These are phyloP conservation scores for Takifugu ocellatus DNA, from an alignment of 2,797 vertebrate species.

Conservation along the genomic window DNA sequence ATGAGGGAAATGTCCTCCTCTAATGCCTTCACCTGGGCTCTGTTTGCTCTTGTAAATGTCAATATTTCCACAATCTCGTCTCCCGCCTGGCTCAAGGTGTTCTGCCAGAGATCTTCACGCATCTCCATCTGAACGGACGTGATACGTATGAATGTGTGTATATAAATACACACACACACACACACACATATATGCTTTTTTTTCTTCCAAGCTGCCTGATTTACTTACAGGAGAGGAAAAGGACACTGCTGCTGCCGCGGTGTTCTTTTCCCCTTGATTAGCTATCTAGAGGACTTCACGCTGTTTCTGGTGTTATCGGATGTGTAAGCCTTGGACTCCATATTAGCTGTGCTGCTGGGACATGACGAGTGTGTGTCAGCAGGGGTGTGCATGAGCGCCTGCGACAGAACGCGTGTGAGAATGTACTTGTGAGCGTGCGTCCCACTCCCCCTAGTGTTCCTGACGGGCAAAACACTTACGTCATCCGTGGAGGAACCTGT, in stretches of 20 bases:
- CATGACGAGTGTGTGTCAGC: constrained; percentile 17
- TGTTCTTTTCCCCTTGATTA: constrained; percentile 43
- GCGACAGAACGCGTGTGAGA: constrained; percentile 35
- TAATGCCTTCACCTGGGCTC: constrained; percentile 62
- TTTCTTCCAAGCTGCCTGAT: constrained; percentile 15
- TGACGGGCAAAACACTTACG: constrained; percentile 67
- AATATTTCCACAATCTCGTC: constrained; percentile 74
- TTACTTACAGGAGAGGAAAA: constrained; percentile 38
- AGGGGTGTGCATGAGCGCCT: constrained; percentile 29
- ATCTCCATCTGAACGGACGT: constrained; percentile 63
- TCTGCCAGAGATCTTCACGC: constrained; percentile 46
- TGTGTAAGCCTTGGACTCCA: constrained; percentile 62
- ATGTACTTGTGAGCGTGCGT: constrained; percentile 54
- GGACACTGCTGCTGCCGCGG: constrained; percentile 29
- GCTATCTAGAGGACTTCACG: constrained; percentile 67
- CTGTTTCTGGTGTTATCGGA: constrained; percentile 57
- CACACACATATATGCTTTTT: constrained; percentile 7
- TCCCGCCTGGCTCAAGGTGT: constrained; percentile 28
- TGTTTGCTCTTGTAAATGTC: constrained; percentile 71
- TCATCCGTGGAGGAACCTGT: constrained; percentile 57
- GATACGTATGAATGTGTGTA: constrained; percentile 1
- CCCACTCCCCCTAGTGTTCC: constrained; percentile 76
- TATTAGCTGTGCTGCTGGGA: constrained; percentile 60
- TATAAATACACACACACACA: too few species aligned
- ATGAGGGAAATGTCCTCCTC: constrained; percentile 48